phyloP scores from a whole-genome alignment of 2,113 vertebrate genomes.

The Cyphomyrus discorhynchus region DNA sequence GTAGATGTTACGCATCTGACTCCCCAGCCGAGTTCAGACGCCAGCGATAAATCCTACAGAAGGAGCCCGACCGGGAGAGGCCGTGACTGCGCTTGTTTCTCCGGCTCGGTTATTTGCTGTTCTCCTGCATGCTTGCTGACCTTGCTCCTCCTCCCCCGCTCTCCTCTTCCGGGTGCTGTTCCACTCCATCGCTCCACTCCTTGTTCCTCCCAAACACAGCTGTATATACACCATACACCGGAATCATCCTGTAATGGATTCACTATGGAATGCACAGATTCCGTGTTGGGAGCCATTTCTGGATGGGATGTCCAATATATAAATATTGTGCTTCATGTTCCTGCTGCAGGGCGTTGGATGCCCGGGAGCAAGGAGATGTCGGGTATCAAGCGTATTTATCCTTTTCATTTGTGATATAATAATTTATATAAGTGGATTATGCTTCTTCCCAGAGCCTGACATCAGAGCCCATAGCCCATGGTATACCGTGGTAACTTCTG shows the following conservation, averaged over 20 bases:
- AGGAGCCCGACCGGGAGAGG: too few relatives aligned
- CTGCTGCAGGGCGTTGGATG: background rate
- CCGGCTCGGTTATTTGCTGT: background rate
- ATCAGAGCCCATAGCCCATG: background rate
- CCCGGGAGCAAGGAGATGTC: background rate
- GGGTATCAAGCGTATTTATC: background rate
- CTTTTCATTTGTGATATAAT: background rate
- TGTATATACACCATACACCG: background rate
- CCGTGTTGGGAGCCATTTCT: too few relatives aligned
- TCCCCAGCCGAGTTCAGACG: constrained; percentile 22
- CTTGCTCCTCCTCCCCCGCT: background rate
- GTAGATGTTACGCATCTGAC: constrained; percentile 29
- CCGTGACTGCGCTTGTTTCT: background rate
- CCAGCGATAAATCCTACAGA: background rate
- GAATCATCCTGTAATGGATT: background rate
- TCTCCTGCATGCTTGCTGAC: background rate
- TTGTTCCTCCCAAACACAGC: background rate
- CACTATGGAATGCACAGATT: background rate
- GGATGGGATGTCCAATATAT: too few relatives aligned
- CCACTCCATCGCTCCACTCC: background rate
- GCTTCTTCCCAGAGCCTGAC: background rate
- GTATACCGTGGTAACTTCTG: background rate
- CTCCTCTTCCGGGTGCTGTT: background rate
- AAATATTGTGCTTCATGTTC: background rate
- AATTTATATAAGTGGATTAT: background rate